A percentile compares a stretch with the other conserved stretches of the same genome.
Evolutionary conservation across 2,888 invertebrate species (phyloP).

Genomic region (Ormyrus rosae): DNA sequence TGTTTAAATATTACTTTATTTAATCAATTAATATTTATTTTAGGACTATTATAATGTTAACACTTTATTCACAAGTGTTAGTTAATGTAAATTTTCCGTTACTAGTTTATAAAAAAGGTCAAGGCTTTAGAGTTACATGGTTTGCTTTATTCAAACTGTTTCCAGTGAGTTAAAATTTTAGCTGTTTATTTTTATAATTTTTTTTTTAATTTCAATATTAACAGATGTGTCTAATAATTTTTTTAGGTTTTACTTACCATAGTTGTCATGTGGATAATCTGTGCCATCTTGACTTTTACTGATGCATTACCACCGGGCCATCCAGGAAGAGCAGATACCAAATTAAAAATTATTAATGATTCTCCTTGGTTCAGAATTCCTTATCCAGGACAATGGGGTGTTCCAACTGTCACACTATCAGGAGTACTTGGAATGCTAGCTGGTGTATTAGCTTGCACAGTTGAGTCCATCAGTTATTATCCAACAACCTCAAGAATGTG

Average conservation of each 20-base stretch:
- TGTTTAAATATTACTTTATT: background rate
- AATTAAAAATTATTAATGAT: constrained; percentile 82
- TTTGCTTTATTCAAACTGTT: constrained; percentile 88
- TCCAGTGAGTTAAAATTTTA: constrained; percentile 79
- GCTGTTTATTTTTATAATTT: background rate
- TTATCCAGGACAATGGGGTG: constrained; percentile 90
- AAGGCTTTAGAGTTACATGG: constrained; percentile 79
- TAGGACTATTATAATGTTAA: constrained; percentile 86
- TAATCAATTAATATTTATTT: constrained; percentile 58
- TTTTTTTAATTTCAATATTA: background rate
- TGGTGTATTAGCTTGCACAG: constrained; percentile 86
- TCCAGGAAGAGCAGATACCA: constrained; percentile 85
- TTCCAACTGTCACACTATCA: constrained; percentile 83
- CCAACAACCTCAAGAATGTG: constrained; percentile 92
- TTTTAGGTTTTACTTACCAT: constrained; percentile 85
- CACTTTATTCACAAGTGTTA: constrained; percentile 88
- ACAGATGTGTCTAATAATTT: background rate
- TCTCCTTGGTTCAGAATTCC: constrained; percentile 89
- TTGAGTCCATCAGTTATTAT: constrained; percentile 92
- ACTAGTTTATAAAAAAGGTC: constrained; percentile 78
- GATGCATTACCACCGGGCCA: constrained; percentile 82
- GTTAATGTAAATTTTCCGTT: constrained; percentile 81
- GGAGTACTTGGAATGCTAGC: constrained; percentile 88
- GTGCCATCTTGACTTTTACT: constrained; percentile 82
- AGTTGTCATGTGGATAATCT: constrained; percentile 85